These are phyloP conservation scores for Crypturellus undulatus DNA, from an alignment of 2,113 vertebrate species.

Conservation along the genomic window DNA sequence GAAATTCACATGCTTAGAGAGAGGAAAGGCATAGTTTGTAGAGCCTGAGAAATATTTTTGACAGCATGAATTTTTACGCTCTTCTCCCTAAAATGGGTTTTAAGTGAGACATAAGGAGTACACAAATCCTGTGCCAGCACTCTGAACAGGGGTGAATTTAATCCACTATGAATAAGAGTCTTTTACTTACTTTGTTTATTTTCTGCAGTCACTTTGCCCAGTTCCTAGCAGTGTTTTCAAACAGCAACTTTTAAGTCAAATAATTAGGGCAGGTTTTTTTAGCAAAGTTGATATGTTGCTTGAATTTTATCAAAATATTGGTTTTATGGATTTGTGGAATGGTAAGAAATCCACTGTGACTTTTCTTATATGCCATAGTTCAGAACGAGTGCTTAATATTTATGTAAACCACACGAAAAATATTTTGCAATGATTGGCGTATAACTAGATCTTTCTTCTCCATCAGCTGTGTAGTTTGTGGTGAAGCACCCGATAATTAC, in stretches of 20 bases:
- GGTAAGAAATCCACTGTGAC: background rate
- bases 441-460: background rate
- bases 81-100: constrained; percentile 17
- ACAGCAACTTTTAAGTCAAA: background rate
- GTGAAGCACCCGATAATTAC: background rate
- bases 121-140: background rate
- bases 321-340: background rate
- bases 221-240: constrained; percentile 22
- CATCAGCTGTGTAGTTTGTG: background rate
- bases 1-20: background rate
- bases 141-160: constrained; percentile 22
- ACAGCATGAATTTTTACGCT: background rate
- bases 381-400: background rate
- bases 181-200: constrained; percentile 47
- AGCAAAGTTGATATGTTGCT: background rate
- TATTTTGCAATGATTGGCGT: background rate
- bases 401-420: background rate
- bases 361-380: background rate
- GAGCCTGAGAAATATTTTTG: background rate
- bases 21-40: background rate
- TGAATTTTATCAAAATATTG: background rate
- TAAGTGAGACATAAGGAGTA: constrained; percentile 16
- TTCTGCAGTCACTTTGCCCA: constrained; percentile 2
- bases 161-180: constrained; percentile 34
- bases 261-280: background rate